phyloP scores from a whole-genome alignment of 2,888 invertebrate species.

The Campaea margaritaria region DNA sequence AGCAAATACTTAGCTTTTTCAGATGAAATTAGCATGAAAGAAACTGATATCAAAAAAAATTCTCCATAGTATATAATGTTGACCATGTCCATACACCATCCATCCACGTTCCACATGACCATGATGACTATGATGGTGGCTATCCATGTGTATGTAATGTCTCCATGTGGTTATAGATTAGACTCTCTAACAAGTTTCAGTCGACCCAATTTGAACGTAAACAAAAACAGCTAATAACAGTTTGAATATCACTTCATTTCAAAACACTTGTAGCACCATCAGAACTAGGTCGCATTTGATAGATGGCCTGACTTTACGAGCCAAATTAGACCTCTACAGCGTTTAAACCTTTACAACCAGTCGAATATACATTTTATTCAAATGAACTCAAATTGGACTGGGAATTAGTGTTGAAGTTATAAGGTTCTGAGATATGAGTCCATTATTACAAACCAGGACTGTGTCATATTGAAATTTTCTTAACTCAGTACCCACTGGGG shows the following conservation, averaged over 20 bases:
- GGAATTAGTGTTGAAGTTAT: conserved; percentile 3
- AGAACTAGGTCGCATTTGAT: conserved; percentile 55
- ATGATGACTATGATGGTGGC: too few relatives aligned
- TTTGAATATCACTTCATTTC: conserved; percentile 17
- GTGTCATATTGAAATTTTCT: neutral
- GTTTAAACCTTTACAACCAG: conserved; percentile 9
- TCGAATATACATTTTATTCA: conserved; percentile 26
- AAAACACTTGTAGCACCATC: conserved; percentile 30
- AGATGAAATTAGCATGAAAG: too few relatives aligned
- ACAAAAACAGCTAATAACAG: conserved; percentile 22
- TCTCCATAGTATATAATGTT: too few relatives aligned
- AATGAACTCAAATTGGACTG: conserved; percentile 21
- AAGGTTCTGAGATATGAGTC: neutral
- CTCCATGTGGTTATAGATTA: neutral
- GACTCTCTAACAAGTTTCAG: conserved; percentile 3
- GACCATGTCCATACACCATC: too few relatives aligned
- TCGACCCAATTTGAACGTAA: conserved; percentile 8
- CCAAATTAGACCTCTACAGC: conserved; percentile 20
- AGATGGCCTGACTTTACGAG: conserved; percentile 41
- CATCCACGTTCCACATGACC: too few relatives aligned
- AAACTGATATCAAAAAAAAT: too few relatives aligned
- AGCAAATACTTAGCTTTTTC: too few relatives aligned
- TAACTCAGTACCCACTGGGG: too few relatives aligned
- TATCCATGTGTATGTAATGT: too few relatives aligned
- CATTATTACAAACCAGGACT: neutral